Evolutionary conservation across 2,797 vertebrate genomes (phyloP).

Genomic region (Cossypha caffra): DNA sequence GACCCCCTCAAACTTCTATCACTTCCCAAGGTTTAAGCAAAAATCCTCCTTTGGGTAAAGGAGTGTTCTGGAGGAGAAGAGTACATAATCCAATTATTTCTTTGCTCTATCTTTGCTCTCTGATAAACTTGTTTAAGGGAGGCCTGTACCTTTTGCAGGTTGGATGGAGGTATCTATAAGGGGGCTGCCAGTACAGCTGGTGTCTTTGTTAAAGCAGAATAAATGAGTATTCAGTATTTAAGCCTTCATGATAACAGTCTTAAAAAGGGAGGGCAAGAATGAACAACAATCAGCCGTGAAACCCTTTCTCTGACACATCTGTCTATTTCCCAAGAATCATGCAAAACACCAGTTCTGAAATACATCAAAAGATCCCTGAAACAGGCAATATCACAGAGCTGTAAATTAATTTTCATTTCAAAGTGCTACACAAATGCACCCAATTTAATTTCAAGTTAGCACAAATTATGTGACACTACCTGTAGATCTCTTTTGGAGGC

Average conservation of each 20-base stretch:
- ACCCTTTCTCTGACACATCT: not conserved
- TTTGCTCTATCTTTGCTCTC: not conserved
- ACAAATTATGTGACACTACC: not conserved
- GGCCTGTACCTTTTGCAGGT: not conserved
- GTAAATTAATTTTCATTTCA: slow-evolving; percentile 25
- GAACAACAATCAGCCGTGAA: not conserved
- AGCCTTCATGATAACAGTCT: not conserved
- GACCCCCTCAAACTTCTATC: not conserved
- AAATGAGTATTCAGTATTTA: not conserved
- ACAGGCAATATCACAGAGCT: not conserved
- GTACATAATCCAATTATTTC: not conserved
- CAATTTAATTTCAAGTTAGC: not conserved
- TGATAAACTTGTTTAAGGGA: not conserved
- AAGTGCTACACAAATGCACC: not conserved
- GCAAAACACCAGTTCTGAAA: not conserved
- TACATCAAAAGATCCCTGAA: not conserved
- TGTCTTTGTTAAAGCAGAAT: not conserved
- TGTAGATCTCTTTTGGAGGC: not conserved
- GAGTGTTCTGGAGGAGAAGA: not conserved
- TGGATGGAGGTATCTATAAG: not conserved
- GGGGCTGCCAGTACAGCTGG: not conserved
- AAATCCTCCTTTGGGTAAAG: not conserved
- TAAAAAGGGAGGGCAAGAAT: not conserved
- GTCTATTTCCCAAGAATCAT: not conserved
- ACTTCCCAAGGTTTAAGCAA: not conserved